phyloP scores from a whole-genome alignment of 2,797 vertebrate species.

The Sarcoramphus papa region DNA sequence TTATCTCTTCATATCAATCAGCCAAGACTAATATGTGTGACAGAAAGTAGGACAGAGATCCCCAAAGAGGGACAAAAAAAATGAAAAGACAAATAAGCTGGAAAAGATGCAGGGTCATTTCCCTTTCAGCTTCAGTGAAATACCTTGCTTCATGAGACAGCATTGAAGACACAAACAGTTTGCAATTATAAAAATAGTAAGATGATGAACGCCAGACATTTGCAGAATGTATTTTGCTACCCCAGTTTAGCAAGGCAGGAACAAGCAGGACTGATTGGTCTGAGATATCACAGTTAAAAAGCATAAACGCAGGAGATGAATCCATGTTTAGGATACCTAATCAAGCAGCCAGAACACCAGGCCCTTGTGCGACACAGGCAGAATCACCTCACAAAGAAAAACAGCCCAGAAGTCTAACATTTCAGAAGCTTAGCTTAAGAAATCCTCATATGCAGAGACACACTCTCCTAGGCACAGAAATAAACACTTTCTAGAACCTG shows the following conservation, averaged over 20 bases:
- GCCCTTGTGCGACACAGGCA: neutral
- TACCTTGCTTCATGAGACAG: slow-evolving; percentile 34
- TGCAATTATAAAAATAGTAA: neutral
- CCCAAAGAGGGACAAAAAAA: neutral
- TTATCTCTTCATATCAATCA: slow-evolving; percentile 17
- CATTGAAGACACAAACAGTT: neutral
- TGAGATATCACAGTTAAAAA: neutral
- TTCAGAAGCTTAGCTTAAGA: neutral
- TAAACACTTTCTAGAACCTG: neutral
- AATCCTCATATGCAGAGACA: neutral
- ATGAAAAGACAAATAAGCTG: neutral
- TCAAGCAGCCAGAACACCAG: neutral
- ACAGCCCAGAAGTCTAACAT: neutral
- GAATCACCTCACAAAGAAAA: neutral
- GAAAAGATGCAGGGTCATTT: slow-evolving; percentile 14
- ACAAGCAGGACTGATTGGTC: neutral
- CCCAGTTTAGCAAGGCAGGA: neutral
- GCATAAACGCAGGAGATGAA: neutral
- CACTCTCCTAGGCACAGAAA: neutral
- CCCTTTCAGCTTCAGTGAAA: neutral
- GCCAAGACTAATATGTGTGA: neutral
- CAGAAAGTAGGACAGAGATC: slow-evolving; percentile 35
- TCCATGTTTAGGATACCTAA: neutral
- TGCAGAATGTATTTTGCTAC: neutral
- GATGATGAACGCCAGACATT: neutral